A percentile compares a stretch with the other conserved stretches of the same genome.
These are phyloP conservation scores for Cabera pusaria DNA, from an alignment of 2,888 invertebrate genomes.

Conservation along the genomic window DNA sequence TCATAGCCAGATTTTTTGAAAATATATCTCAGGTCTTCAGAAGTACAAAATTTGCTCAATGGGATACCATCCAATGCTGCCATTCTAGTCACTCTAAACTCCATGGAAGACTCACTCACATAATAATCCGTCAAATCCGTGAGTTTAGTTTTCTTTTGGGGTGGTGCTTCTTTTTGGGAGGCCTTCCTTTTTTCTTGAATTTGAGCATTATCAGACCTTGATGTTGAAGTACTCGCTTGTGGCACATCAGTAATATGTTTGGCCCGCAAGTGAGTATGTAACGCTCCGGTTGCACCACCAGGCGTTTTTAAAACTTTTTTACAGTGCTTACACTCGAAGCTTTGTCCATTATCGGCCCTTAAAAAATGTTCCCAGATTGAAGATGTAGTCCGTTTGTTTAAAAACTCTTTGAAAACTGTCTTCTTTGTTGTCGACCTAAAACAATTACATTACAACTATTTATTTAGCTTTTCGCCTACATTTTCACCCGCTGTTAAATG, in stretches of 20 bases:
- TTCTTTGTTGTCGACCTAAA: conserved; percentile 3
- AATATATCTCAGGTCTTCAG: conserved; percentile 16
- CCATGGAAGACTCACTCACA: conserved; percentile 11
- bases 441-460: too few relatives aligned
- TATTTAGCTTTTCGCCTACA: too few relatives aligned
- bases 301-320: conserved; percentile 8
- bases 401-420: conserved; percentile 6
- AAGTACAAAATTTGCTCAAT: conserved; percentile 18
- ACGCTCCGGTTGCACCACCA: conserved; percentile 10
- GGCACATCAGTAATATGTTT: conserved; percentile 7
- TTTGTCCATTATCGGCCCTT: conserved; percentile 6
- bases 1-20: conserved; percentile 18
- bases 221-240: conserved; percentile 6
- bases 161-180: too few relatives aligned
- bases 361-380: conserved; percentile 4
- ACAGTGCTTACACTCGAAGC: conserved; percentile 4
- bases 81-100: conserved; percentile 15
- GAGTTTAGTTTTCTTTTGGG: conserved; percentile 8
- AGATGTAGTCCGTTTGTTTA: conserved; percentile 1
- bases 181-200: too few relatives aligned
- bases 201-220: neutral
- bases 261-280: conserved; percentile 9
- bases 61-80: conserved; percentile 19
- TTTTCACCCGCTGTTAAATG: too few relatives aligned
- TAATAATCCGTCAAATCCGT: conserved; percentile 12